Base-by-base conservation (phyloP, 2,888 invertebrate genomes). In the Xanthorhoe designata region DNA sequence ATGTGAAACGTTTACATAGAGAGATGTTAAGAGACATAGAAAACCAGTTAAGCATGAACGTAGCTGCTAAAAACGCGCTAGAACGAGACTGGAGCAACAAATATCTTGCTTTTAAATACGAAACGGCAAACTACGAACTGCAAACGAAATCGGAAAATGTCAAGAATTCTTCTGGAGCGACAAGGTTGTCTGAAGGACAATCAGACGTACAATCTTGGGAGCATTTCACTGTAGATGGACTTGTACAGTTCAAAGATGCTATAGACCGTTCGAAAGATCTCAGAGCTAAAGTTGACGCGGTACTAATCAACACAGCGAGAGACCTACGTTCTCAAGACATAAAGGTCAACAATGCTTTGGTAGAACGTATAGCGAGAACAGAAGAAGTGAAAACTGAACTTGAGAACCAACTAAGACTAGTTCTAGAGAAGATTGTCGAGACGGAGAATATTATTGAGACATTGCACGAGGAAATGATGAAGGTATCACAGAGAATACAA, bases 81-180 rank as follows among this genome's bases (percentile, higher is more conserved):
- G 98, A 98, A 89, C 95, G 95, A 71, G 98, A 98, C 83, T 98
- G 98, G 98, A 97, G 98, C 75, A 97, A 98, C 82, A 98, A 98
- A 89, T 95, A 94, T 72, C 95, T 97, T 72, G 95, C 97, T 0
- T 96, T 96, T 76, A 95, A 96, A 77, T 95, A 97, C 49, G 98
- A 98, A 78, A 94, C 95, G 0, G 84, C 92, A 1, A 96, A 96
- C 80, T 94, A 95, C n/a, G 94, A 95, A 5, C 90, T 98, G 57
- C 95, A 95, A 71, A 97, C 97, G 17, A 94, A 94, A 76, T 96
- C 96, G 0, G 94, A 90, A 50, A 95, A 95, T 61, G 95, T 97
- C 15, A 94, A 97, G 86, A 97, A 97, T 82, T 96, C 96, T 60
- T 95, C 97, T 1, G 98, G 98, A 17, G 96, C 97, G 0, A 96